These are phyloP conservation scores for Phengaris alcon DNA, from an alignment of 2,888 invertebrate genomes.

Conservation along the genomic window DNA sequence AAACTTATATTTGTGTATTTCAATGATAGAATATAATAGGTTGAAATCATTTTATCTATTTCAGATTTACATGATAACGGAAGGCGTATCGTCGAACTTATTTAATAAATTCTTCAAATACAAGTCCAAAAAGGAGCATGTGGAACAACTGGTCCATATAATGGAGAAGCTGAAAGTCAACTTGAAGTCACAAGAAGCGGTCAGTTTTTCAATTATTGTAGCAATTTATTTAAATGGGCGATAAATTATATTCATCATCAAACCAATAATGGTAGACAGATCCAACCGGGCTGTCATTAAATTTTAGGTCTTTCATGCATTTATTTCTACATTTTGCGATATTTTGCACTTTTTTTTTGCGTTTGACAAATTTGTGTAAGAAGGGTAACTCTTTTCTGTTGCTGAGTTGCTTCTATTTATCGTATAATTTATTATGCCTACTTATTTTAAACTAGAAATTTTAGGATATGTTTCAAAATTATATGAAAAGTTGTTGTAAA, in stretches of 20 bases:
- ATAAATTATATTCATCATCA: too few species aligned
- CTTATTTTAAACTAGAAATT: neutral
- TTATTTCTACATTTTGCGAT: too few species aligned
- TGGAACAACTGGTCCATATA: slow-evolving; percentile 56
- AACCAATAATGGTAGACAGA: too few species aligned
- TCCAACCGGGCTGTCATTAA: too few species aligned
- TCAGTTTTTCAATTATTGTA: slow-evolving; percentile 41
- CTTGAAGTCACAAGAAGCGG: slow-evolving; percentile 72
- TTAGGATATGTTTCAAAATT: neutral
- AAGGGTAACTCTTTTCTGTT: neutral
- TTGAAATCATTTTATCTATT: slow-evolving; percentile 31
- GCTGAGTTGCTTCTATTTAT: too few species aligned
- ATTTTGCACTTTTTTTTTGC: too few species aligned
- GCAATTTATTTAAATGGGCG: too few species aligned
- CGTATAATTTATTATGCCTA: neutral
- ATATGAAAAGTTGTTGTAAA: neutral
- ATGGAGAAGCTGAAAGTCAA: slow-evolving; percentile 70
- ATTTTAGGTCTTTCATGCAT: too few species aligned
- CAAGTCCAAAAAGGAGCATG: slow-evolving; percentile 55
- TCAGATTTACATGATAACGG: slow-evolving; percentile 81
- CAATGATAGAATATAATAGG: too few species aligned
- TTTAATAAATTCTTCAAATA: slow-evolving; percentile 63
- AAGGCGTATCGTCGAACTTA: slow-evolving; percentile 66
- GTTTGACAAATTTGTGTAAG: too few species aligned
- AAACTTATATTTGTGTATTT: too few species aligned